These are phyloP conservation scores for Sweltsa coloradensis DNA, from an alignment of 1,140 invertebrate genomes.

Conservation along the genomic window DNA sequence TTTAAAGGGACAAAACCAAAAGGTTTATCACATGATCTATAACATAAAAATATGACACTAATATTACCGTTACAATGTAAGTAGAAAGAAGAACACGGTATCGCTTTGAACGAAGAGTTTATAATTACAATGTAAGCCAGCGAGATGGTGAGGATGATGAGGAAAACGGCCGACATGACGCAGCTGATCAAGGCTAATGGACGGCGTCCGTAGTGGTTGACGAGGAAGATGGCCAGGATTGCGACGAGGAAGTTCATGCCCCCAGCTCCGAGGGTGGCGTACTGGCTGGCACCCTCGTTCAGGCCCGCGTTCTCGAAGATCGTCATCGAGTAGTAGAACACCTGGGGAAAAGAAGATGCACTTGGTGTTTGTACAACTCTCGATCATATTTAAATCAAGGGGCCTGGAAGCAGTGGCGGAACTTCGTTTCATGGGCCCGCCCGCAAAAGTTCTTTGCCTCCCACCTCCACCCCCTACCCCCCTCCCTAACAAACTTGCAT, in stretches of 20 bases:
- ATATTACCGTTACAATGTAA: too few species aligned
- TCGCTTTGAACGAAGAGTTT: too few species aligned
- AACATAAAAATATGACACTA: too few species aligned
- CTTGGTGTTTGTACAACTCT: constrained; percentile 1
- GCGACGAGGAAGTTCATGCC: constrained; percentile 57
- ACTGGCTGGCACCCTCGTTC: constrained; percentile 36
- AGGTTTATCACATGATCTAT: too few species aligned
- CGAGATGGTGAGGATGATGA: constrained; percentile 39
- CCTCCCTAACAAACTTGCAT: too few species aligned
- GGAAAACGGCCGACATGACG: constrained; percentile 33
- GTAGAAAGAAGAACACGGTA: too few species aligned
- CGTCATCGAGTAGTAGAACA: constrained; percentile 66
- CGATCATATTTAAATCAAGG: too few species aligned
- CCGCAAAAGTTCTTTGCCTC: too few species aligned
- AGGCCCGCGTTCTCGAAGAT: constrained; percentile 59
- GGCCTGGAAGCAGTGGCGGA: too few species aligned
- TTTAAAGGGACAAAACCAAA: too few species aligned
- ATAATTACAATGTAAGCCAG: constrained; percentile 45
- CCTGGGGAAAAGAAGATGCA: constrained; percentile 32
- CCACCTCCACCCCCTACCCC: too few species aligned
- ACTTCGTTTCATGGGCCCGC: too few species aligned
- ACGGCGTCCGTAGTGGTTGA: constrained; percentile 42
- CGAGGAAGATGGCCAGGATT: constrained; percentile 40
- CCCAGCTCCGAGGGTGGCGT: constrained; percentile 59
- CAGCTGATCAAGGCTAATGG: constrained; percentile 43